A percentile compares a stretch with the other conserved stretches of the same genome.
These are phyloP conservation scores for Siniperca scherzeri DNA, from an alignment of 2,797 vertebrate genomes.

Conservation along the genomic window DNA sequence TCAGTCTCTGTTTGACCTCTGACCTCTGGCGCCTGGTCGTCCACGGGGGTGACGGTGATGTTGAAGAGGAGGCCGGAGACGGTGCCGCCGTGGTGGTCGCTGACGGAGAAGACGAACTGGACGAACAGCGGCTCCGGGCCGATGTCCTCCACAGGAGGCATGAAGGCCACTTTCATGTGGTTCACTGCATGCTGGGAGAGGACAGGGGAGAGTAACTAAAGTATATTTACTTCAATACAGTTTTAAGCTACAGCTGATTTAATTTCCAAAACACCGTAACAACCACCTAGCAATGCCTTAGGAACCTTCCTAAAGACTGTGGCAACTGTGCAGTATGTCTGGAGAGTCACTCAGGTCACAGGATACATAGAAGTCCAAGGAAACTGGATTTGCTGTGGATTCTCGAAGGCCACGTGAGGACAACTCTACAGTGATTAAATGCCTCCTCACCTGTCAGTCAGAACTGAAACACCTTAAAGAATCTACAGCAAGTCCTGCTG, in stretches of 20 bases:
- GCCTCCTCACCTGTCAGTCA: too few species aligned
- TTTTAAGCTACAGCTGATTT: neutral
- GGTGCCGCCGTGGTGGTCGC: constrained; percentile 82
- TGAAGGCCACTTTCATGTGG: constrained; percentile 89
- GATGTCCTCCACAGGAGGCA: constrained; percentile 88
- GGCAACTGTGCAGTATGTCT: too few species aligned
- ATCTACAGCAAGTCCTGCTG: too few species aligned
- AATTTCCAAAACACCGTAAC: neutral
- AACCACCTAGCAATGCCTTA: too few species aligned
- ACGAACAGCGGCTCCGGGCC: constrained; percentile 82
- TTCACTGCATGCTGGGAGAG: constrained; percentile 84
- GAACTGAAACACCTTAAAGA: too few species aligned
- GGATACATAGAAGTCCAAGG: too few species aligned
- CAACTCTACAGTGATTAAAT: too few species aligned
- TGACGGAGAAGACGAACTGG: constrained; percentile 88
- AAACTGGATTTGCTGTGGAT: too few species aligned
- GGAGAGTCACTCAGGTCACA: too few species aligned
- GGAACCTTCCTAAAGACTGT: too few species aligned
- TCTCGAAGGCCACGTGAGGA: too few species aligned
- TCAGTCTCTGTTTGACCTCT: constrained; percentile 30
- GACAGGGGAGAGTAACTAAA: accelerated
- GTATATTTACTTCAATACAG: too few species aligned
- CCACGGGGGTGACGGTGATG: constrained; percentile 85
- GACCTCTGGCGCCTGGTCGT: constrained; percentile 86
- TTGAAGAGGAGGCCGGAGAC: constrained; percentile 84